These are phyloP conservation scores for Orchesellides sinensis DNA, from an alignment of 2,888 invertebrate species.

Conservation along the genomic window DNA sequence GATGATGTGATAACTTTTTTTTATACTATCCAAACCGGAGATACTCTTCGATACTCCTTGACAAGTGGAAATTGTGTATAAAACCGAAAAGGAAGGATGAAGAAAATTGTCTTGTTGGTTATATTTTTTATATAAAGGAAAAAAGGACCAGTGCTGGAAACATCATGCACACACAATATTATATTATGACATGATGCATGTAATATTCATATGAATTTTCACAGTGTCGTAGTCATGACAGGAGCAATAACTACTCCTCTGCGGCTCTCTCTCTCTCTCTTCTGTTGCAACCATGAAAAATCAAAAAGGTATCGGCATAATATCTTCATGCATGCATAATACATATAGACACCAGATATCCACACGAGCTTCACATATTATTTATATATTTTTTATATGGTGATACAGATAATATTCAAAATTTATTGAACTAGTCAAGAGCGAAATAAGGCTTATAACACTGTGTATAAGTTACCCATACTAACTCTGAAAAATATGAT, in stretches of 20 bases:
- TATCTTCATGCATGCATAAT: background rate
- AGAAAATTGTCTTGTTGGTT: too few species aligned
- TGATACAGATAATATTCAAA: constrained; percentile 55
- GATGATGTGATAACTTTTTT: constrained; percentile 25
- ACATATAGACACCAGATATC: background rate
- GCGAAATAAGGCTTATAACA: constrained; percentile 73
- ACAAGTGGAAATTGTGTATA: constrained; percentile 25
- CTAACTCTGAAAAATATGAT: constrained; percentile 75
- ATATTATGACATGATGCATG: constrained; percentile 10
- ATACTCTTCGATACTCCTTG: constrained; percentile 27
- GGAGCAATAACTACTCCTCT: constrained; percentile 4
- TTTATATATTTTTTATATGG: background rate
- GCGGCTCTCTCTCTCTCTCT: too few species aligned
- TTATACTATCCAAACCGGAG: constrained; percentile 9
- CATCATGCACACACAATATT: background rate
- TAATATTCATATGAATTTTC: constrained; percentile 47
- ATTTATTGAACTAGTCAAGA: constrained; percentile 74
- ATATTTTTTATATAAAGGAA: background rate
- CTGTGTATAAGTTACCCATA: too few species aligned
- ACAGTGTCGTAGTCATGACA: constrained; percentile 21
- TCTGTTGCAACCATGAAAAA: constrained; percentile 10
- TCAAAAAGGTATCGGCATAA: background rate
- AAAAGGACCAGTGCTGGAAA: constrained; percentile 8
- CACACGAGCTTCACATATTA: background rate
- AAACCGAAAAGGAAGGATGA: constrained; percentile 20